Evolutionary conservation across 2,113 vertebrate genomes (phyloP), one percentile per base, ranked within the genome.

Genomic region (Perca schrenkii): DNA sequence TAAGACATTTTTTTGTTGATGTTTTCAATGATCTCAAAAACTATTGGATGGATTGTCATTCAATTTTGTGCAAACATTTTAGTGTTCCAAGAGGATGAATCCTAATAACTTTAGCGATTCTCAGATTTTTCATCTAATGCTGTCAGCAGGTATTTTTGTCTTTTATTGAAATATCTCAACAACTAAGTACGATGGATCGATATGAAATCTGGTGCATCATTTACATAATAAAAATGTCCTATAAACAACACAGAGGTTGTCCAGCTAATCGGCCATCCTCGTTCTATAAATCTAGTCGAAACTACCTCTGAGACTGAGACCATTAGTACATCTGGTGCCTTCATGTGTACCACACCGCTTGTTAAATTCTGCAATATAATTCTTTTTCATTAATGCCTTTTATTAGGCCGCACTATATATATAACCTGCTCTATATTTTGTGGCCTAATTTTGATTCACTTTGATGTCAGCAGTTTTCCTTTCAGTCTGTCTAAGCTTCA

Each of bases 391-490:
- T 43, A 73, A 62, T 3, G 65, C 3, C 0, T 83, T 74, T 66
- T 68, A 70, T 60, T 71, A 60, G 49, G 62, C 83, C 61, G 1
- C 72, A 57, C 46, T 8, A 17, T 52, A 43, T 43, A 43, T 43
- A 43, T 36, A 80, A 50, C 73, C 47, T 57, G 63, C 79, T 81
- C 60, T 62, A 56, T 25, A 83, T 66, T 78, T 83, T 67, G 69
- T 82, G 88, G 79, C 86, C 88, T 81, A 60, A 68, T 90, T 91
- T 74, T 52, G 4, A 61, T 17, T 8, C 73, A 72, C 79, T 89
- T 87, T 84, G 77, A 84, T 58, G 84, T 89, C 84, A 73, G 89
- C 80, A 78, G 36, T 83, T 79, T 85, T 36, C 4, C 50, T 77
- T 74, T 77, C 79, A 36, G 60, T 34, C 65, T 1, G 54, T 76